Evolutionary conservation across 1,140 invertebrate species (phyloP), one percentile per base, ranked within the genome.

Genomic region (Camponotus vicinus): DNA sequence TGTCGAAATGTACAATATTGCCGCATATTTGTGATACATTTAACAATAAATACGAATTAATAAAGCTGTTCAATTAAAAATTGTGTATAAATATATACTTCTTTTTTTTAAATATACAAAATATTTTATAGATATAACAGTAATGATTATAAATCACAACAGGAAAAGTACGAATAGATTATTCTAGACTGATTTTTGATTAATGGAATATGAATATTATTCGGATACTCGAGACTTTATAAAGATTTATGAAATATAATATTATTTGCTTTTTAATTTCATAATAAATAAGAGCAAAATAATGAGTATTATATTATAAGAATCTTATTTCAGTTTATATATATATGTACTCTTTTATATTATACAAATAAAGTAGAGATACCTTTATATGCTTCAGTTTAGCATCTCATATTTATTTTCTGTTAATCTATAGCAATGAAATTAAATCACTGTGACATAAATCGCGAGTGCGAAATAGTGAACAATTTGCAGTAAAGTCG

Each of bases 401-500:
- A 27, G 2, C 37, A 52, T 55, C 7, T 52, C 8, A 27, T 40
- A 11, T 66, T n/a, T n/a, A 49, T 79, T 52, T 55, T n/a, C 52
- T 37, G 13, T 18, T n/a, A 40, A 77, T 55, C 21, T n/a, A 37
- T 71, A 37, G 13, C 32, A 70, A 71, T 1, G 3, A 2, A 59
- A 15, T 32, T 40, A 45, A 82, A 59, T 45, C 13, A n/a, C 27
- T 11, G 27, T 42, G 34, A 45, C n/a, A 7, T 42, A 70, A 71
- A 42, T 59, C 40, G 40, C 67, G 3, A 4, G 45, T 13, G 27
- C 27, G 7, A 27, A 82, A 82, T 45, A 34, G 40, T 6, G 4
- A 15, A 73, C 27, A 71, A 61, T 82, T 71, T 59, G 67, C 67
- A 61, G 27, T 82, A 59, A 73, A 73, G 18, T 82, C 52, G 18